Conservation (phyloP, 2,113 vertebrate species). For the Alethe diademata region DNA sequence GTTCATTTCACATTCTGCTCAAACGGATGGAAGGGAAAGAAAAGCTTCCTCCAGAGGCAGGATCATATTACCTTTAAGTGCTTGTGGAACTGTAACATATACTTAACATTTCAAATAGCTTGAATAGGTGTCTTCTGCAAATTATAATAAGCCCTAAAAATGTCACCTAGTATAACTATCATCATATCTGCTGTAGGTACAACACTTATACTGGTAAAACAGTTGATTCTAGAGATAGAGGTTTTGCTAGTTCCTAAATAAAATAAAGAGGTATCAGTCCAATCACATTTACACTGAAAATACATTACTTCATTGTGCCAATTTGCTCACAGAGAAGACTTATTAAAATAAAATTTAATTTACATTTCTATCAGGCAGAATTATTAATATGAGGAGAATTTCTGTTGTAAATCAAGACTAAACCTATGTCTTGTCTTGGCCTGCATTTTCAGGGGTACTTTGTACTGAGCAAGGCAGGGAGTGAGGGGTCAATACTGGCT, state of each 20-base stretch:
- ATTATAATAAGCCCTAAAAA: conserved; percentile 35
- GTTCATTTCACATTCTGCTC: not conserved
- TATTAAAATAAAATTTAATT: not conserved
- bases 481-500: not conserved
- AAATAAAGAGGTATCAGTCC: not conserved
- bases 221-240: not conserved
- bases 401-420: not conserved
- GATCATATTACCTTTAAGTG: conserved; percentile 50
- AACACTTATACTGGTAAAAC: not conserved
- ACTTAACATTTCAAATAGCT: conserved; percentile 56
- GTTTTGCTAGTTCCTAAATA: not conserved
- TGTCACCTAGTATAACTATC: conserved; percentile 8
- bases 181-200: not conserved
- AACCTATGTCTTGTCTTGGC: too few species aligned
- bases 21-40: not conserved
- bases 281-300: not conserved
- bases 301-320: not conserved
- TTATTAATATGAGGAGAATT: not conserved
- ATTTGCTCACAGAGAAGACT: not conserved
- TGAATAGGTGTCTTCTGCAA: conserved; percentile 52
- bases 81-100: conserved; percentile 7
- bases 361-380: not conserved
- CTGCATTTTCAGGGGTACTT: not conserved
- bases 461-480: fast-evolving
- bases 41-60: conserved; percentile 14